phyloP scores from a whole-genome alignment of 2,888 invertebrate species.

The Mesorhabditis spiculigera region DNA sequence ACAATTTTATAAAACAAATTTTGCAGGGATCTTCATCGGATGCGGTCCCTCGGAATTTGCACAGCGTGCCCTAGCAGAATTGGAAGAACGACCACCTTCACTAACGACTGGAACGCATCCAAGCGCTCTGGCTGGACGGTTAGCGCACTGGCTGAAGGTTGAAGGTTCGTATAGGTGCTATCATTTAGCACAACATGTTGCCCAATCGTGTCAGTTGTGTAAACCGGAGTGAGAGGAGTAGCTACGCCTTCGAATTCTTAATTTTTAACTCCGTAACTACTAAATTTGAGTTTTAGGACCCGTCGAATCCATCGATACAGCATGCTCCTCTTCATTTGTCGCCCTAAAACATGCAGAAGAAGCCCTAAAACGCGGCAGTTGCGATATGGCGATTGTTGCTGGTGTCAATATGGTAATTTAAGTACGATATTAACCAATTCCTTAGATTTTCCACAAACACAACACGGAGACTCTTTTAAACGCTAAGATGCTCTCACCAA shows the following conservation, averaged over 20 bases:
- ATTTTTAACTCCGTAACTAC: slow-evolving; percentile 55
- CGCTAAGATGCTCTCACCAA: slow-evolving; percentile 3
- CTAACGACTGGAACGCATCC: slow-evolving; percentile 84
- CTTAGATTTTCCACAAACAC: not conserved
- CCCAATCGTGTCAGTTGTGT: not conserved
- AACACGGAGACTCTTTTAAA: not conserved
- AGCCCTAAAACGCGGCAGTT: slow-evolving; percentile 68
- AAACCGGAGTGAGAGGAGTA: not conserved
- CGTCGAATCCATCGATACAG: slow-evolving; percentile 88
- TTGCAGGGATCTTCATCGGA: slow-evolving; percentile 78
- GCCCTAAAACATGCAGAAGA: slow-evolving; percentile 46
- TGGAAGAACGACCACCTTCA: slow-evolving; percentile 28
- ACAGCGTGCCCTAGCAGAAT: slow-evolving; percentile 29
- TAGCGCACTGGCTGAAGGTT: slow-evolving; percentile 90
- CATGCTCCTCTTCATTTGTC: slow-evolving; percentile 88
- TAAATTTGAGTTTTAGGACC: slow-evolving; percentile 66
- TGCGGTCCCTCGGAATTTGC: slow-evolving; percentile 62
- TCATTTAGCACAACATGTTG: not conserved
- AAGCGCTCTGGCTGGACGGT: slow-evolving; percentile 81
- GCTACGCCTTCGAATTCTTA: not conserved
- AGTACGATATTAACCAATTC: not conserved
- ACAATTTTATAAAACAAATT: not conserved
- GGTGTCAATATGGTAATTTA: slow-evolving; percentile 46
- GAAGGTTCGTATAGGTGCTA: slow-evolving; percentile 63
- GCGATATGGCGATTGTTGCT: slow-evolving; percentile 50